phyloP scores from a whole-genome alignment of 1,140 invertebrate species.

The Tetranychus urticae region DNA sequence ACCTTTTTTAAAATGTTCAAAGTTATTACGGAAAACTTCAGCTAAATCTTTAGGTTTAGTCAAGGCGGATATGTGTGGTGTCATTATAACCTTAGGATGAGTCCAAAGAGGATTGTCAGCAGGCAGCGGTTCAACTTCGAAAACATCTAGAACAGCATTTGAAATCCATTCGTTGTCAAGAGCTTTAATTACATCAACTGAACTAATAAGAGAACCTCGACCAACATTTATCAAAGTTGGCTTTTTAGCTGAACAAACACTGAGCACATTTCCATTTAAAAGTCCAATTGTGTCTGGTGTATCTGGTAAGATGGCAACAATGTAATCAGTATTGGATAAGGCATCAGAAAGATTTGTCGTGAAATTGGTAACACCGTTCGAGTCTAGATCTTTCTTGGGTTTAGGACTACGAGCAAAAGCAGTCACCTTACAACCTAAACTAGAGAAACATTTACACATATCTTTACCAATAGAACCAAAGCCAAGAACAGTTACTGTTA shows the following conservation, averaged over 20 bases:
- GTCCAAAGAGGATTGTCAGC: conserved; percentile 27
- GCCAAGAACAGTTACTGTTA: not conserved
- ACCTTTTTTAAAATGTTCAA: conserved; percentile 4
- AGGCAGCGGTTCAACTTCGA: conserved; percentile 29
- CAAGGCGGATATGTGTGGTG: conserved; percentile 29
- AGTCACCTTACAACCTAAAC: not conserved
- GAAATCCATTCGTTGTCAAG: conserved; percentile 29
- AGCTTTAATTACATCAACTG: conserved; percentile 27
- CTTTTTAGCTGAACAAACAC: conserved; percentile 12
- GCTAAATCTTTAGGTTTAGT: conserved; percentile 22
- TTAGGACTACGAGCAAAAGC: not conserved
- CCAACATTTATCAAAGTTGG: conserved; percentile 32
- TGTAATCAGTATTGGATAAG: conserved; percentile 28
- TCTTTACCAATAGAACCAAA: not conserved
- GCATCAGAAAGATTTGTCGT: conserved; percentile 21
- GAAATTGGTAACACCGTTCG: not conserved
- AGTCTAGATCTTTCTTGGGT: not conserved
- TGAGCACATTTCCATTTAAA: conserved; percentile 17
- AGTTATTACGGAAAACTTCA: conserved; percentile 23
- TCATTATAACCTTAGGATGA: conserved; percentile 27
- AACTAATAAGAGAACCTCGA: conserved; percentile 28
- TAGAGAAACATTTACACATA: not conserved
- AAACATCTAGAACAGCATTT: conserved; percentile 33
- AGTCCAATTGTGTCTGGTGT: conserved; percentile 27
- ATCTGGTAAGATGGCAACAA: conserved; percentile 29